Evolutionary conservation across 2,888 invertebrate genomes (phyloP).

Genomic region (Acleris literana): DNA sequence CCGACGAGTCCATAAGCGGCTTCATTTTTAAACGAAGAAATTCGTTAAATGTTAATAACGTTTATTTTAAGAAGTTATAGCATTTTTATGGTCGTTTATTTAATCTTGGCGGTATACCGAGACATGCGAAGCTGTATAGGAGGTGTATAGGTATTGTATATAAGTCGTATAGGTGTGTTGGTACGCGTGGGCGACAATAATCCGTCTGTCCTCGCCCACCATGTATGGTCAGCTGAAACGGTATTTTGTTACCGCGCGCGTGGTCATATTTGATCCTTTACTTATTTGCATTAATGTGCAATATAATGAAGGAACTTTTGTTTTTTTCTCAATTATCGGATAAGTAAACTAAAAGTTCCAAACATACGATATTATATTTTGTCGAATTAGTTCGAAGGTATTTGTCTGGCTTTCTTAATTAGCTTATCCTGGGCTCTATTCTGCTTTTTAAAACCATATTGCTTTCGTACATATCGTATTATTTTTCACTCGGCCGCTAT

Average conservation of each 20-base stretch:
- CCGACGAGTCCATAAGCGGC: conserved; percentile 27
- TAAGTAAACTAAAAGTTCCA: too few species aligned
- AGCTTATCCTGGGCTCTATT: too few species aligned
- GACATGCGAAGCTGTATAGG: conserved; percentile 10
- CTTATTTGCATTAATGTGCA: not conserved
- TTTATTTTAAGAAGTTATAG: conserved; percentile 28
- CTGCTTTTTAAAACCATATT: too few species aligned
- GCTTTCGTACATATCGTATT: too few species aligned
- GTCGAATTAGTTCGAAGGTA: too few species aligned
- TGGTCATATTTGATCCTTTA: not conserved
- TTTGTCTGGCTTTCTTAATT: too few species aligned
- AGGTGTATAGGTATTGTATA: not conserved
- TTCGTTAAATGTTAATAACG: conserved; percentile 23
- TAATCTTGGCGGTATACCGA: conserved; percentile 2
- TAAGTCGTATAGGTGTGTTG: not conserved
- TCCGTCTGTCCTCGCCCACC: conserved; percentile 17
- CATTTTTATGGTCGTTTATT: conserved; percentile 20
- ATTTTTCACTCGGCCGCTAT: too few species aligned
- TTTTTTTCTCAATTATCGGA: not conserved
- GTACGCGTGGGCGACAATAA: conserved; percentile 24
- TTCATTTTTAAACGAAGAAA: conserved; percentile 27
- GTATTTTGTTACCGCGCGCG: conserved; percentile 13
- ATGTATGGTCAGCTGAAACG: conserved; percentile 31
- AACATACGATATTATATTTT: too few species aligned
- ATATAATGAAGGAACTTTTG: too few species aligned